These are phyloP conservation scores for Beroe ovata DNA, from an alignment of 37 sponge, comb jelly and placozoan species.

Conservation along the genomic window DNA sequence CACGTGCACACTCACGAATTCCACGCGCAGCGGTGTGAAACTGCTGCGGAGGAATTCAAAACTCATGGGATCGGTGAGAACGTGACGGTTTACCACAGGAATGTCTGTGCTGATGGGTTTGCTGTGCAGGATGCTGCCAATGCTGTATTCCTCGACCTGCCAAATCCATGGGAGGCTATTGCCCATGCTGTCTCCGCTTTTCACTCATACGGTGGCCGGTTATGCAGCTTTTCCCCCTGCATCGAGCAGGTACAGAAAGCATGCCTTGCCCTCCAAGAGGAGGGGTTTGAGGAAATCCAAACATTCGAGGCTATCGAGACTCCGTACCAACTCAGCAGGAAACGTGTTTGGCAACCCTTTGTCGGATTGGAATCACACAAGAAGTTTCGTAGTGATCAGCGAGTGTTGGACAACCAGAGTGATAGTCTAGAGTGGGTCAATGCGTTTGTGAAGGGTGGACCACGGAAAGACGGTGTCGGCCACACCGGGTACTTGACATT, in stretches of 20 bases:
- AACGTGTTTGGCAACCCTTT: slow-evolving; percentile 51
- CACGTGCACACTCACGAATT: slow-evolving; percentile 94
- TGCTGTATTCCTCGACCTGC: slow-evolving; percentile 95
- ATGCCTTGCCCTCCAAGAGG: slow-evolving; percentile 70
- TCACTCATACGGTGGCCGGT: slow-evolving; percentile 74
- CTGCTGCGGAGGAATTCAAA: slow-evolving; percentile 83
- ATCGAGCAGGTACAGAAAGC: slow-evolving; percentile 96
- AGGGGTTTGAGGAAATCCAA: slow-evolving; percentile 77
- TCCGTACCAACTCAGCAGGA: slow-evolving; percentile 62
- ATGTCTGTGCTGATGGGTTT: slow-evolving; percentile 93
- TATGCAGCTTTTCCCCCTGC: slow-evolving; percentile 94
- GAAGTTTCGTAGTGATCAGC: slow-evolving; percentile 60
- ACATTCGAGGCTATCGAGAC: slow-evolving; percentile 31
- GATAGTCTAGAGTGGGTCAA: slow-evolving; percentile 7
- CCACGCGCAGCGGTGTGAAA: slow-evolving; percentile 79
- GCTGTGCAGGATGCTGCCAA: slow-evolving; percentile 75
- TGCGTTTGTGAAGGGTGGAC: slow-evolving; percentile 72
- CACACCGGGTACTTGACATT: slow-evolving; percentile 92
- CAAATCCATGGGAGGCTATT: slow-evolving; percentile 88
- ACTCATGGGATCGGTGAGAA: slow-evolving; percentile 79
- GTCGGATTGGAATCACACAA: slow-evolving; percentile 17
- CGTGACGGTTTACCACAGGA: slow-evolving; percentile 79
- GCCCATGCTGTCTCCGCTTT: slow-evolving; percentile 10
- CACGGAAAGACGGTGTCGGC: slow-evolving; percentile 73
- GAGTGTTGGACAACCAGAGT: slow-evolving; percentile 10